These are phyloP conservation scores for Platysternon megacephalum DNA, from an alignment of 2,113 vertebrate genomes.

Conservation along the genomic window DNA sequence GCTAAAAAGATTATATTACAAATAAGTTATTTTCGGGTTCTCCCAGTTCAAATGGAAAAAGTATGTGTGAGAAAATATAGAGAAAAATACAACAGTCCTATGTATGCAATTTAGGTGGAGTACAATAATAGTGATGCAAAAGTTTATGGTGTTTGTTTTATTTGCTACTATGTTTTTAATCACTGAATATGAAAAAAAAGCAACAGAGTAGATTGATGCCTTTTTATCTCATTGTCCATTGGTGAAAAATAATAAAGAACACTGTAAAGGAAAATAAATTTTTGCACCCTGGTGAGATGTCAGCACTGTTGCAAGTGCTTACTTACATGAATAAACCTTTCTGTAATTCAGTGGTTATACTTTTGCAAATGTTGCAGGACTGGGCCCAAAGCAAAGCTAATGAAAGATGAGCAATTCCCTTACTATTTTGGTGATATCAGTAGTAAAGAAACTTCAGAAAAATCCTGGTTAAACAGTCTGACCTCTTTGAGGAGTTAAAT, in stretches of 20 bases:
- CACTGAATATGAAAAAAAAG: not conserved
- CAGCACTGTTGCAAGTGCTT: not conserved
- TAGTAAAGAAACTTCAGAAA: not conserved
- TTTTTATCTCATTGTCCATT: not conserved
- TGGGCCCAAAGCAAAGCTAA: not conserved
- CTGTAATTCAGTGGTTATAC: not conserved
- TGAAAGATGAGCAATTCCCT: not conserved
- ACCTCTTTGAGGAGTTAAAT: not conserved
- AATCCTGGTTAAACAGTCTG: not conserved
- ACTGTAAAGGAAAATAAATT: not conserved
- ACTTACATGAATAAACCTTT: not conserved
- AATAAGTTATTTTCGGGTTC: constrained; percentile 11
- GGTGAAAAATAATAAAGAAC: not conserved
- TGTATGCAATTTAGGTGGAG: not conserved
- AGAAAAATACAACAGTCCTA: not conserved
- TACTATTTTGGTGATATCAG: not conserved
- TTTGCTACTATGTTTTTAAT: not conserved
- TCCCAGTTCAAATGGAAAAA: constrained; percentile 16
- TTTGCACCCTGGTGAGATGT: not conserved
- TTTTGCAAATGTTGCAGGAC: not conserved
- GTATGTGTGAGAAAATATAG: not conserved
- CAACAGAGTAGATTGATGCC: not conserved
- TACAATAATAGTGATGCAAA: not conserved
- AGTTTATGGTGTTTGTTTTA: not conserved
- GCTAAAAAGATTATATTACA: not conserved